Evolutionary conservation across 2,113 vertebrate genomes (phyloP), one percentile per base, ranked within the genome.

Genomic region (Brevimyrus niger): DNA sequence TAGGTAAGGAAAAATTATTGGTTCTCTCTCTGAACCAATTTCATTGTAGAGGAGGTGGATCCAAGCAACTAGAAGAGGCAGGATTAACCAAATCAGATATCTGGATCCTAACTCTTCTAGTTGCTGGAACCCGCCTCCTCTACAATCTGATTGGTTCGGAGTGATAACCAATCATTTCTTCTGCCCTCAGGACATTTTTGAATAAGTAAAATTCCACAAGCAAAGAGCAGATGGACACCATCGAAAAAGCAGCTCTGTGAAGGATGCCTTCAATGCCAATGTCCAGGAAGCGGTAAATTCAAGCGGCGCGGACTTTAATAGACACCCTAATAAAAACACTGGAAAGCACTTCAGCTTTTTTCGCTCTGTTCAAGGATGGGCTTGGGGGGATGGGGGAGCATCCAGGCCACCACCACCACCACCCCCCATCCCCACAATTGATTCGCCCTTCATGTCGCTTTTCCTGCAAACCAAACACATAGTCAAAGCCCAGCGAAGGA

Each of bases 261-360:
- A 92, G 88, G 93, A 93, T 90, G 94, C 89, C 92, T 91, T 92
- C 17, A n/a, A 90, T 93, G 91, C 90, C 92, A 92, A 90, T 90
- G 91, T 92, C 90, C 92, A 91, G 91, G 92, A 92, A 91, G 91
- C 84, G 90, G 91, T 89, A 89, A 91, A 90, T 92, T 91, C 94
- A 94, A 95, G 94, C 93, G 92, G 88, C 65, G 89, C 58, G 85
- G 92, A 93, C 92, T 93, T 94, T 92, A 94, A 95, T 92, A 93
- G 93, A 94, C 93, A 93, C 92, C 92, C 91, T 90, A 90, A 94
- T 88, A 89, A 92, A 92, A 91, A 89, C 87, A 89, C 90, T 91
- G 92, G 93, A 93, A 93, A 92, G 92, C 92, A 92, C 93, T 93
- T 90, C 92, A 93, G 94, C 92, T 92, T 94, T 92, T 92, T 69